A percentile compares a stretch with the other conserved stretches of the same genome.
Conservation (phyloP, 2,797 vertebrate genomes). For the Mus spretus region DNA sequence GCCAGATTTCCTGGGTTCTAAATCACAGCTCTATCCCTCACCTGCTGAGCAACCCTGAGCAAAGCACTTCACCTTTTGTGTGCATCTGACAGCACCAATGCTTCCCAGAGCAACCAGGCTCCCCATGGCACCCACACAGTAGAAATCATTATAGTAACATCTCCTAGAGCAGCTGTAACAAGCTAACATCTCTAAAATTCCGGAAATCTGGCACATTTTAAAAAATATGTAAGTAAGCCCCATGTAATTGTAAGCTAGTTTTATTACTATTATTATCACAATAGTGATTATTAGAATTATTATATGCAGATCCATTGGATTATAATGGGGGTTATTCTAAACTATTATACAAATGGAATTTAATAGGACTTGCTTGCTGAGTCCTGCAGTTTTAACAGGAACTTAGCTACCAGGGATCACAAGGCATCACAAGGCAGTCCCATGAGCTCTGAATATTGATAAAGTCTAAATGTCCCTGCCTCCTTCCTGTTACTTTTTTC, state of each 20-base stretch:
- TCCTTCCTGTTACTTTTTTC: not conserved
- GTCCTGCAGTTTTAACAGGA: not conserved
- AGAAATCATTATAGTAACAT: not conserved
- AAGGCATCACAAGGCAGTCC: not conserved
- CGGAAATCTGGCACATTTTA: not conserved
- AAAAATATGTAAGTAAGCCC: not conserved
- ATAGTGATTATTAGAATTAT: constrained; percentile 54
- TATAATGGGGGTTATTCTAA: constrained; percentile 64
- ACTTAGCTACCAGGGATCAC: not conserved
- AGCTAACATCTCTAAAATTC: not conserved
- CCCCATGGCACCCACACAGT: not conserved
- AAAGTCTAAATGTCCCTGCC: not conserved
- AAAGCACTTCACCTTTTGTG: constrained; percentile 11
- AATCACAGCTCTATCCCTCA: not conserved
- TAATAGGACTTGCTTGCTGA: constrained; percentile 46
- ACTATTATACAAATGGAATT: constrained; percentile 61
- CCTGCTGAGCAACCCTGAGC: not conserved
- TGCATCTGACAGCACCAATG: not conserved
- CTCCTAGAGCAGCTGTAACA: not conserved
- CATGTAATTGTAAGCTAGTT: constrained; percentile 42
- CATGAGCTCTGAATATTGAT: not conserved
- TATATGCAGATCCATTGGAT: constrained; percentile 66
- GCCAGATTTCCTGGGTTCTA: not conserved
- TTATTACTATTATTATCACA: constrained; percentile 66
- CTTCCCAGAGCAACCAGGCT: not conserved